Evolutionary conservation across 2,113 vertebrate genomes (phyloP).

Genomic region (Dicerorhinus sumatrensis): DNA sequence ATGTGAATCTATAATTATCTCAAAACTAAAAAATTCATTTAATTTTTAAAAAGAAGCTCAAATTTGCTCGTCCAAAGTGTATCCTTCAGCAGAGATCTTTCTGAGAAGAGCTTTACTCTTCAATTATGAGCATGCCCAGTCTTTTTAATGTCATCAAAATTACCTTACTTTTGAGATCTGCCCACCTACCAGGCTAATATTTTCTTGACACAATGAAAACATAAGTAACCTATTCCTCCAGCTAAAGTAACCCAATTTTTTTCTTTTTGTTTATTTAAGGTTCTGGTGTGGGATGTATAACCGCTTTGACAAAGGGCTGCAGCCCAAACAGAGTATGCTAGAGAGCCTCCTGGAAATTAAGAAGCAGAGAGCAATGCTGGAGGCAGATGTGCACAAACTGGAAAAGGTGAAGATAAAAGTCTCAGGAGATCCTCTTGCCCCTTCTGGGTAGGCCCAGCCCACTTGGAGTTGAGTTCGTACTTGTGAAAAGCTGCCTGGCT

Average conservation of each 20-base stretch:
- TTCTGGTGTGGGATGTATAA: slow-evolving; percentile 94
- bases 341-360: slow-evolving; percentile 86
- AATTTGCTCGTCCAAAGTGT: background rate
- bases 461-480: slow-evolving; percentile 24
- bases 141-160: slow-evolving; percentile 18
- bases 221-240: background rate
- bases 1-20: background rate
- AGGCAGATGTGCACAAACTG: slow-evolving; percentile 82
- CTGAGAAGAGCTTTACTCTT: slow-evolving; percentile 18
- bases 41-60: background rate
- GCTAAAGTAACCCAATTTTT: background rate
- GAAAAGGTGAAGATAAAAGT: slow-evolving; percentile 85
- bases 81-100: slow-evolving; percentile 5
- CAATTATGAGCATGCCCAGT: background rate
- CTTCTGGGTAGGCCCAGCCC: background rate
- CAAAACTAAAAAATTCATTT: background rate
- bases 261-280: slow-evolving; percentile 72
- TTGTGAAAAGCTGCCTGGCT: background rate
- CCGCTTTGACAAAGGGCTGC: slow-evolving; percentile 90
- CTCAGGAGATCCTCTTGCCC: background rate
- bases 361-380: slow-evolving; percentile 82
- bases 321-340: slow-evolving; percentile 89
- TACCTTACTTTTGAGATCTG: slow-evolving; percentile 41
- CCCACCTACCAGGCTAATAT: background rate
- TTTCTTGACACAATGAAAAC: background rate